phyloP scores from a whole-genome alignment of 2,888 invertebrate species.

The Philhelius pedissequus region DNA sequence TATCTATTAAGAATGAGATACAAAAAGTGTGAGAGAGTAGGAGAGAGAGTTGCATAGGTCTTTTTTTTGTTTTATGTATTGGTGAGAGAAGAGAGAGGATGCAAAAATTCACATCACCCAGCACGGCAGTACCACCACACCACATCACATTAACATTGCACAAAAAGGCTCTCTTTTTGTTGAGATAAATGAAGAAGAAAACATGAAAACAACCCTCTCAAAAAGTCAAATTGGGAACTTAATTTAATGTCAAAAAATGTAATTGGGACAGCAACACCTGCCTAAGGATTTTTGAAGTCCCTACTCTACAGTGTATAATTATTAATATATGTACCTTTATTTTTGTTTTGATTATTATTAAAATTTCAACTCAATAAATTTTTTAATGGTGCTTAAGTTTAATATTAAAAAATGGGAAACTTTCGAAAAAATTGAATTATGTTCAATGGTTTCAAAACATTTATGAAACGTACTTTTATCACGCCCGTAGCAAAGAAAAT shows the following conservation, averaged over 20 bases:
- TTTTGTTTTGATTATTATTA: neutral
- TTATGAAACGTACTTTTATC: constrained; percentile 4
- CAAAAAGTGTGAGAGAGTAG: neutral
- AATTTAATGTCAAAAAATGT: constrained; percentile 57
- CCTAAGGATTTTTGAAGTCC: constrained; percentile 21
- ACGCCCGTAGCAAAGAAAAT: neutral
- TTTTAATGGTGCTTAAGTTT: neutral
- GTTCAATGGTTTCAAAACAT: neutral
- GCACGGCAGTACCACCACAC: too few relatives aligned
- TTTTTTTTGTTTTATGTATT: neutral
- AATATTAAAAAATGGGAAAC: neutral
- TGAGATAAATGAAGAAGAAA: constrained; percentile 14
- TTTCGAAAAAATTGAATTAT: constrained; percentile 24
- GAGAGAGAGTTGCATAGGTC: neutral
- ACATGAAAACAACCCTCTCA: constrained; percentile 59
- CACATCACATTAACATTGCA: too few relatives aligned
- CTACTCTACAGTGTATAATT: neutral
- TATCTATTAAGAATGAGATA: constrained; percentile 48
- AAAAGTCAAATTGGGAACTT: constrained; percentile 51
- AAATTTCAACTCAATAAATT: neutral
- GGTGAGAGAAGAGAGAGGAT: neutral
- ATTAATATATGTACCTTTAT: neutral
- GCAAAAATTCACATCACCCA: neutral
- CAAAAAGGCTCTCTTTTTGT: neutral
- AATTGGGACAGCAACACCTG: constrained; percentile 64